A percentile compares a stretch with the other conserved stretches of the same genome.
Evolutionary conservation across 2,113 vertebrate genomes (phyloP).

Genomic region (Notarius quadriscutis): DNA sequence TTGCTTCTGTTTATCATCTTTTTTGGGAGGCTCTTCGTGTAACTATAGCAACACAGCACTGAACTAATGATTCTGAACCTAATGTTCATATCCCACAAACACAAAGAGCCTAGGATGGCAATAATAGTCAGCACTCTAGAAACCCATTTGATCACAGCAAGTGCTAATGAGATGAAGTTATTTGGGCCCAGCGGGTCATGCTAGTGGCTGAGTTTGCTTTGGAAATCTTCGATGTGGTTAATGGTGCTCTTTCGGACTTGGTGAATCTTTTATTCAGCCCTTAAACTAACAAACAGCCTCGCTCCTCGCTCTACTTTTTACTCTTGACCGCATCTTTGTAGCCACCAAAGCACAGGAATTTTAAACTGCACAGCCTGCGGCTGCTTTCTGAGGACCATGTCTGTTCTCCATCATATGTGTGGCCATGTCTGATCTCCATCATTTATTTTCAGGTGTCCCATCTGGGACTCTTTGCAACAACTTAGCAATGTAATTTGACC

Average conservation of each 20-base stretch:
- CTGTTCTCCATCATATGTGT: constrained; percentile 27
- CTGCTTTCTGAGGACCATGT: constrained; percentile 13
- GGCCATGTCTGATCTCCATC: constrained; percentile 15
- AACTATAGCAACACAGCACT: constrained; percentile 39
- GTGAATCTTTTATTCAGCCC: constrained; percentile 27
- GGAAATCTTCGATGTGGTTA: constrained; percentile 44
- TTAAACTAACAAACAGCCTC: constrained; percentile 54
- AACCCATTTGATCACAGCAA: constrained; percentile 7
- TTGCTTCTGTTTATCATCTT: constrained; percentile 20
- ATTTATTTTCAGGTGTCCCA: constrained; percentile 42
- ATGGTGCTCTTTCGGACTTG: constrained; percentile 29
- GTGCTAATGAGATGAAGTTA: constrained; percentile 29
- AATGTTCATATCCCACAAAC: constrained; percentile 26
- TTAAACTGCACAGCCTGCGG: constrained; percentile 33
- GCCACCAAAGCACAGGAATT: constrained; percentile 33
- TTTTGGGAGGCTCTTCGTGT: constrained; percentile 13
- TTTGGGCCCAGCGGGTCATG: constrained; percentile 31
- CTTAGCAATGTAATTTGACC: constrained; percentile 20
- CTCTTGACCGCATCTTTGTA: constrained; percentile 40
- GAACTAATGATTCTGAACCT: constrained; percentile 38
- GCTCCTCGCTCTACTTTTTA: constrained; percentile 33
- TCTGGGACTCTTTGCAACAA: constrained; percentile 30
- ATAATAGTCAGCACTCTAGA: constrained; percentile 20
- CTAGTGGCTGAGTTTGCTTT: constrained; percentile 43
- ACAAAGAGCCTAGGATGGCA: background rate